Evolutionary conservation across 1,140 invertebrate species (phyloP), one percentile per base, ranked within the genome.

Genomic region (Drosophila ananassae): DNA sequence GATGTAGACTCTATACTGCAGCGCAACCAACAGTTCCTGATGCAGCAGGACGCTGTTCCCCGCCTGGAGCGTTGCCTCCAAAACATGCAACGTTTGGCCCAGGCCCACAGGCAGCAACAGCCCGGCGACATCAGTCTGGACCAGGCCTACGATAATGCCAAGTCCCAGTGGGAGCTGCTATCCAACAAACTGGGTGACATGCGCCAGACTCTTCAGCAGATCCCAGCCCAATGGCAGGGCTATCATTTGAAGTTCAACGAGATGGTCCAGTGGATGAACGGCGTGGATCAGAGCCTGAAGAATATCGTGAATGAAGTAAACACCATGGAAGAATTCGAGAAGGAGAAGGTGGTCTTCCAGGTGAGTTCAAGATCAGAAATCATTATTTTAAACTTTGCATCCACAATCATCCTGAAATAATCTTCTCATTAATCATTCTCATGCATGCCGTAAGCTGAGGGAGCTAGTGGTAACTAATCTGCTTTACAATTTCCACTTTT

Each of bases 241-340:
- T 98, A 98, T 79, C 95, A 95, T 91, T 92, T 94, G 47, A 97
- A 95, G 93, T 97, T 97, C 85, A 93, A 94, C 25, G 95, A 96
- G 58, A 97, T 98, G 94, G 94, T 95, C n/a, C 92, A 93, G 41
- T 99, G 98, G 97, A 98, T 98, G 96, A 95, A 97, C 84, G 94
- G 95, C 48, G 96, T 99, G 0, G 97, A 98, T 85, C 93, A 93
- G 55, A 95, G 95, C 25, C 93, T 98, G 64, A 95, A 95, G 80
- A 95, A 95, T 56, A 96, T 98, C 72, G 94, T 97, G 4, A 94
- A 95, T 62, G 97, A 98, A 92, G 95, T 97, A 3, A 95, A 96
- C 54, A 95, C 95, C 1, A 94, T 96, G 79, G 96, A 97, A 77
- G 97, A 98, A 75, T 99, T 98, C 91, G 97, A 98, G 90, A 94